phyloP scores from a whole-genome alignment of 2,113 vertebrate species.

The Tupaia chinensis region DNA sequence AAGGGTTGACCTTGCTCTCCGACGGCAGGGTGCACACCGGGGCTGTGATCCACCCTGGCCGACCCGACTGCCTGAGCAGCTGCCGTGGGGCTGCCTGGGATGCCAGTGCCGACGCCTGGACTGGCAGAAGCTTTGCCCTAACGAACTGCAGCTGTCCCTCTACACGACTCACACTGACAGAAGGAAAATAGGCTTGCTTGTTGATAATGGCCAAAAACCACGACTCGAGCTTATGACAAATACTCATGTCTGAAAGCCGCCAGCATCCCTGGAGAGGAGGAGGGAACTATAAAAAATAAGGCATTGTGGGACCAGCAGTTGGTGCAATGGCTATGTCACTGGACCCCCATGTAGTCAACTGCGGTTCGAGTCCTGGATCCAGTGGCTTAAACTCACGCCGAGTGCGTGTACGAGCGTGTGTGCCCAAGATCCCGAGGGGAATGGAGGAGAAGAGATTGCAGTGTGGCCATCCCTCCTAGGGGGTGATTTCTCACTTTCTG shows the following conservation, averaged over 20 bases:
- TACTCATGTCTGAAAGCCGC: conserved; percentile 37
- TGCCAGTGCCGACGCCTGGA: not conserved
- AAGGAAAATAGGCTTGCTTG: conserved; percentile 45
- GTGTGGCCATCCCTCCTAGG: too few species aligned
- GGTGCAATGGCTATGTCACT: too few species aligned
- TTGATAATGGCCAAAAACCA: conserved; percentile 66
- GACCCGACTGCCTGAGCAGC: rapidly evolving
- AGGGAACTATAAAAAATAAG: not conserved
- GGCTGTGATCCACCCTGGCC: not conserved
- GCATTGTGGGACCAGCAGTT: too few species aligned
- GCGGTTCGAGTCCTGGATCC: too few species aligned
- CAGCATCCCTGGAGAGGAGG: conserved; percentile 48
- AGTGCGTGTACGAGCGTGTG: too few species aligned
- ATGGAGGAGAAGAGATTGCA: too few species aligned
- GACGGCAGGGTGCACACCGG: rapidly evolving
- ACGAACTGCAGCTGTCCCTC: not conserved
- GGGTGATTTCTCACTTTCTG: too few species aligned
- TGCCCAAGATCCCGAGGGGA: too few species aligned
- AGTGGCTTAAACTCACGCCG: too few species aligned
- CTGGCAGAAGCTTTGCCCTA: conserved; percentile 54
- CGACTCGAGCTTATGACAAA: conserved; percentile 60
- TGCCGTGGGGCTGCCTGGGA: not conserved
- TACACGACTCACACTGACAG: not conserved
- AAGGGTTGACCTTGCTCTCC: rapidly evolving
- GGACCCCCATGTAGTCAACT: too few species aligned